Percentiles rank a stretch among this genome's conserved stretches.
phyloP scores from a whole-genome alignment of 2,888 invertebrate genomes.

The Prosopocoilus inquinatus region DNA sequence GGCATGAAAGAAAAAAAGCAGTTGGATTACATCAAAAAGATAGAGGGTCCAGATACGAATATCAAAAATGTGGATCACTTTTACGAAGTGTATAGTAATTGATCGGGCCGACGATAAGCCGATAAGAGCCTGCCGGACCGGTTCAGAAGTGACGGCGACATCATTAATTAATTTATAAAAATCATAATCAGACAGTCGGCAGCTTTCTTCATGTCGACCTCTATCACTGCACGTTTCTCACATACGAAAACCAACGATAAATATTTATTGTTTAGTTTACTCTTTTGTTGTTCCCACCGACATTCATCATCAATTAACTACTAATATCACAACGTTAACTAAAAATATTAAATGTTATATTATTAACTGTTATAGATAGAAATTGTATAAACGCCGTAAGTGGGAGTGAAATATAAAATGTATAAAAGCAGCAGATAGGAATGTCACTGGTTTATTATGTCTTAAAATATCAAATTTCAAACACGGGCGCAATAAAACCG shows the following conservation, averaged over 20 bases:
- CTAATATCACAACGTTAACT: neutral
- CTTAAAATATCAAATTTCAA: too few species aligned
- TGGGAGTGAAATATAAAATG: too few species aligned
- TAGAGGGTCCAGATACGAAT: conserved; percentile 21
- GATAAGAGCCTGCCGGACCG: conserved; percentile 23
- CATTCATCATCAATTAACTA: neutral
- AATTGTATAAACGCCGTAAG: too few species aligned
- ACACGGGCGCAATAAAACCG: too few species aligned
- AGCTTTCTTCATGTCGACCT: conserved; percentile 17
- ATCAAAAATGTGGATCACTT: conserved; percentile 25
- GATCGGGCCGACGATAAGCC: conserved; percentile 23
- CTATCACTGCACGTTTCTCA: neutral
- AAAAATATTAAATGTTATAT: too few species aligned
- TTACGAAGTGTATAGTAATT: conserved; percentile 22
- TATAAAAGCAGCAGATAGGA: too few species aligned
- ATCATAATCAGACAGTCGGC: conserved; percentile 25
- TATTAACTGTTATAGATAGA: too few species aligned
- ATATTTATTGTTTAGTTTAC: neutral
- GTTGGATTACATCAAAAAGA: conserved; percentile 17
- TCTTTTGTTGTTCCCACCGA: neutral
- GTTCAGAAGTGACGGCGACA: conserved; percentile 26
- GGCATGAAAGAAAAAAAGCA: conserved; percentile 19
- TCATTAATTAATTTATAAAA: conserved; percentile 30
- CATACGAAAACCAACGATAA: neutral
- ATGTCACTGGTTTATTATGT: too few species aligned